phyloP scores from a whole-genome alignment of 2,888 invertebrate species.

The Sussaba pulchella region DNA sequence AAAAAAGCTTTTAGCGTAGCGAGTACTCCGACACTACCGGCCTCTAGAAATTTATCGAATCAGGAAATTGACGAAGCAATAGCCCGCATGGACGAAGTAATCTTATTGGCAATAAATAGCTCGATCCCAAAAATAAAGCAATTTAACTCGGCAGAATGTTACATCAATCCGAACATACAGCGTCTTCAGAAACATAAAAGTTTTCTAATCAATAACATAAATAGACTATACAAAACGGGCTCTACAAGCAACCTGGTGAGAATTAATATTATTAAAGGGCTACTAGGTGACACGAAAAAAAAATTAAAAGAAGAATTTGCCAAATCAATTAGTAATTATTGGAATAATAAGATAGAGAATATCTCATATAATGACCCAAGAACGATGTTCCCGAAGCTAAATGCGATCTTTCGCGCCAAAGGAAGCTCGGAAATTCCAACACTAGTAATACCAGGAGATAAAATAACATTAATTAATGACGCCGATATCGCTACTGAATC shows the following conservation, averaged over 20 bases:
- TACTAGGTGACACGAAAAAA: not conserved
- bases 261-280: not conserved
- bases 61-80: too few relatives aligned
- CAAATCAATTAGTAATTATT: conserved; percentile 32
- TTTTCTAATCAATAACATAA: conserved; percentile 31
- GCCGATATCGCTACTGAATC: not conserved
- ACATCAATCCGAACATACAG: too few relatives aligned
- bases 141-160: too few relatives aligned
- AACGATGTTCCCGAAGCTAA: conserved; percentile 45
- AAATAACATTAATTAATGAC: conserved; percentile 1
- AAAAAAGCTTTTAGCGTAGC: too few relatives aligned
- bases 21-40: too few relatives aligned
- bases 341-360: conserved; percentile 44
- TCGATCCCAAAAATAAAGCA: too few relatives aligned
- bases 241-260: conserved; percentile 14
- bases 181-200: conserved; percentile 52
- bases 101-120: too few relatives aligned
- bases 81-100: too few relatives aligned
- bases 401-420: conserved; percentile 47
- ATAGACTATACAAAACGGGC: conserved; percentile 6
- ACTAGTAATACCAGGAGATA: not conserved
- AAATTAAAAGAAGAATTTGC: conserved; percentile 35
- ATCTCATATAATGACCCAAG: conserved; percentile 15
- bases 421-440: conserved; percentile 7
- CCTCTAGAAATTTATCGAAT: too few relatives aligned